phyloP scores from a whole-genome alignment of 1,140 invertebrate species.

The Metopolophium dirhodum region DNA sequence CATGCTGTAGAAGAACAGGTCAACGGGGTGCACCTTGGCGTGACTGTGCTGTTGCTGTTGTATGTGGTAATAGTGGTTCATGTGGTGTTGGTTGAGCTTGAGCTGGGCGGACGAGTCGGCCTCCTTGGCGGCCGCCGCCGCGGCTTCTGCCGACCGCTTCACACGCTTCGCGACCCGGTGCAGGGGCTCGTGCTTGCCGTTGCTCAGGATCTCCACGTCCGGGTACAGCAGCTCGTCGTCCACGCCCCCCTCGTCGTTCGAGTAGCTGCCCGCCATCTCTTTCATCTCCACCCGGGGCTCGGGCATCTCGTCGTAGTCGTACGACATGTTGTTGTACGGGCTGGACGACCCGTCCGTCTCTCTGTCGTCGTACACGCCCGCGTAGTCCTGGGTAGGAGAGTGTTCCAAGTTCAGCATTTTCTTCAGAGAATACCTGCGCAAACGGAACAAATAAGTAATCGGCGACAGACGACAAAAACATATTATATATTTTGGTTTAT shows the following conservation, averaged over 20 bases:
- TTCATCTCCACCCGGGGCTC: slow-evolving; percentile 42
- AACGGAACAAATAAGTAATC: neutral
- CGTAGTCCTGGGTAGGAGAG: slow-evolving; percentile 22
- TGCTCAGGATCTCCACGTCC: slow-evolving; percentile 47
- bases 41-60: slow-evolving; percentile 34
- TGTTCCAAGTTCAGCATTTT: slow-evolving; percentile 52
- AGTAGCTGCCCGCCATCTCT: slow-evolving; percentile 48
- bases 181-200: slow-evolving; percentile 46
- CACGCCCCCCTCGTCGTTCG: slow-evolving; percentile 38
- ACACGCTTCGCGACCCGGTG: slow-evolving; percentile 38
- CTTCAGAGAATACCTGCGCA: slow-evolving; percentile 40
- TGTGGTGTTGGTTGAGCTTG: slow-evolving; percentile 48
- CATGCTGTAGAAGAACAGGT: slow-evolving; percentile 53
- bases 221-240: slow-evolving; percentile 49
- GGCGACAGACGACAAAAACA: too few species aligned
- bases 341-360: slow-evolving; percentile 38
- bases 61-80: slow-evolving; percentile 47
- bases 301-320: slow-evolving; percentile 47
- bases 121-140: slow-evolving; percentile 38
- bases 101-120: slow-evolving; percentile 46
- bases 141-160: slow-evolving; percentile 37
- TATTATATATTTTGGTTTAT: neutral
- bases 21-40: slow-evolving; percentile 14
- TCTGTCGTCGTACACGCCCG: slow-evolving; percentile 6
- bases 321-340: slow-evolving; percentile 40